Evolutionary conservation across 2,888 invertebrate genomes (phyloP).

Genomic region (Oxystoma pomonae): DNA sequence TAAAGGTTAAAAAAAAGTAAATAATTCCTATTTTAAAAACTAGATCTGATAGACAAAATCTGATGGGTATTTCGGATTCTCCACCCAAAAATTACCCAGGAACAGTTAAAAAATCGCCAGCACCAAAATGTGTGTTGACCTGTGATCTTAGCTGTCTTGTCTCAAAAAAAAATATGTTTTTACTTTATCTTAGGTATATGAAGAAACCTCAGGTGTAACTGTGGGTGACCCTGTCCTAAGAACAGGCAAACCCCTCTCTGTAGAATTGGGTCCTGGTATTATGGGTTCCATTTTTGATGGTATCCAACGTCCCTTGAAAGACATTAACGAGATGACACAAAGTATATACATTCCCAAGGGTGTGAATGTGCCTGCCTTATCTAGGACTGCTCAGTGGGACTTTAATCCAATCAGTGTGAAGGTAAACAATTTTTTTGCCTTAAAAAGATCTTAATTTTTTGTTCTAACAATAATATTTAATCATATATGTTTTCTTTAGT

Average conservation of each 20-base stretch:
- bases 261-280: conserved; percentile 98
- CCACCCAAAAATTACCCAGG: no score
- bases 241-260: conserved; percentile 98
- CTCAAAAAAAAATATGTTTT: no score
- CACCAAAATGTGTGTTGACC: no score
- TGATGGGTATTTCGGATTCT: no score
- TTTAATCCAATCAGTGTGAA: conserved; percentile 82
- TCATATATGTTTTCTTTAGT: conserved; percentile 47
- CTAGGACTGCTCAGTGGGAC: conserved; percentile 82
- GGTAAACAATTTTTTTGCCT: conserved; percentile 49
- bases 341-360: conserved; percentile 99
- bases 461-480: no score
- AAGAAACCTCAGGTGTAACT: conserved; percentile 96
- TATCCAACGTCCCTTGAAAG: conserved; percentile 97
- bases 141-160: no score
- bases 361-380: conserved; percentile 89
- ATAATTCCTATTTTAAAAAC: no score
- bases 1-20: no score
- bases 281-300: conserved; percentile 99
- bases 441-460: no score
- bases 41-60: no score
- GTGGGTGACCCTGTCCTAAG: conserved; percentile 98
- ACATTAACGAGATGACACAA: conserved; percentile 88
- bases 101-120: no score
- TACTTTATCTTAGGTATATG: conserved; percentile 69